phyloP scores from a whole-genome alignment of 2,888 invertebrate genomes.

The Orthosia incerta region DNA sequence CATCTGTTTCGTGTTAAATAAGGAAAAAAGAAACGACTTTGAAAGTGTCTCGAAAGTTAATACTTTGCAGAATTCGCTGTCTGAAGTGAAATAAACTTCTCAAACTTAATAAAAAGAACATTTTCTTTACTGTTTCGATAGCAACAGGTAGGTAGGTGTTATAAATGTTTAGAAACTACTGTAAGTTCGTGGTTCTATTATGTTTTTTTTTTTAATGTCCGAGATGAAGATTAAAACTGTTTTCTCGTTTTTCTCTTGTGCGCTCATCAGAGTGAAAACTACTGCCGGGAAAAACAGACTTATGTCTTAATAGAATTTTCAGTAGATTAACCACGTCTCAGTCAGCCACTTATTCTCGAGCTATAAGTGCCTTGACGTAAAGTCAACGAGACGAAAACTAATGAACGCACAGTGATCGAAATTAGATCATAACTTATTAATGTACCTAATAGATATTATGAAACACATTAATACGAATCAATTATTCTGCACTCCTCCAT shows the following conservation, averaged over 20 bases:
- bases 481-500: too few species aligned
- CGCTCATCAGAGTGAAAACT: not conserved
- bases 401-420: too few species aligned
- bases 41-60: constrained; percentile 29
- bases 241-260: not conserved
- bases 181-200: not conserved
- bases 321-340: too few species aligned
- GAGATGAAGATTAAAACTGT: not conserved
- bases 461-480: too few species aligned
- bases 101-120: constrained; percentile 17
- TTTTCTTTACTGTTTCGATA: not conserved
- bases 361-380: too few species aligned
- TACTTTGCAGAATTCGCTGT: constrained; percentile 24
- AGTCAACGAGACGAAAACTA: too few species aligned
- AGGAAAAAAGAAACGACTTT: constrained; percentile 11
- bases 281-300: too few species aligned
- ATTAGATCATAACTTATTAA: too few species aligned
- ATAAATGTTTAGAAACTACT: not conserved
- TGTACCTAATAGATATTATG: too few species aligned
- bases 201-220: not conserved
- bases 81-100: not conserved
- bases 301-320: too few species aligned
- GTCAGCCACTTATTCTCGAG: too few species aligned
- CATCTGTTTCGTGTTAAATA: constrained; percentile 35
- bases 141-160: not conserved